Base-by-base conservation (phyloP, 2,113 vertebrate species). In the Melierax canorus region DNA sequence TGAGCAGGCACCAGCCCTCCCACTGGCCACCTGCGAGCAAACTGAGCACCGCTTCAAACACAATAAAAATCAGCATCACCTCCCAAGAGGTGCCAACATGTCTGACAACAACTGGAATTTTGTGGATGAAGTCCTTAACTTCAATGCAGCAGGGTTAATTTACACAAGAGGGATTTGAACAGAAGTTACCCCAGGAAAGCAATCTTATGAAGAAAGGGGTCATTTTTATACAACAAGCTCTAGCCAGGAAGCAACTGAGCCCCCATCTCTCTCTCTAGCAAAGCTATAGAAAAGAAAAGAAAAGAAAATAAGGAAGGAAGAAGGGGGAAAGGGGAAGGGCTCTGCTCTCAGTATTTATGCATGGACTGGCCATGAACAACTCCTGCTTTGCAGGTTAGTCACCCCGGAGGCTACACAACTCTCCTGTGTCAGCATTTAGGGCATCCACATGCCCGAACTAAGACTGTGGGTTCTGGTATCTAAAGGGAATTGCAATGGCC, bases 21-120 rank as follows among this genome's bases (percentile, higher is more conserved):
- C 36, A 12, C 23, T 4, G 6, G 22, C 39, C 74, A 55, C 41
- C 53, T 9, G 38, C 4, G 3, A 43, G 67, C 48, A 50, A 84
- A 50, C 45, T 0, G 1, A 48, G 50, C 0, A 0, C n/a, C 1
- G 0, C 63, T 81, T 72, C 12, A 15, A 58, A 60, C 32, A 29
- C 12, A 26, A 45, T 21, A 48, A 58, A 79, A 59, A 21, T 7
- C 72, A 20, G 38, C 2, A 1, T 17, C n/a, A 7, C 16, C 67
- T 88, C 55, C 59, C 43, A 41, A 20, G 77, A 48, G 55, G 14
- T 1, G 1, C 23, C 36, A 6, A 14, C 9, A 26, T 2, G 1
- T 32, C 90, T 74, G 38, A 36, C 27, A 41, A 34, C 19, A 46
- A 58, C 22, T 14, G 12, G n/a, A 34, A 63, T 41, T 46, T 23